A percentile compares a stretch with the other conserved stretches of the same genome.
phyloP scores from a whole-genome alignment of 2,113 vertebrate species.

The Herpailurus yagouaroundi region DNA sequence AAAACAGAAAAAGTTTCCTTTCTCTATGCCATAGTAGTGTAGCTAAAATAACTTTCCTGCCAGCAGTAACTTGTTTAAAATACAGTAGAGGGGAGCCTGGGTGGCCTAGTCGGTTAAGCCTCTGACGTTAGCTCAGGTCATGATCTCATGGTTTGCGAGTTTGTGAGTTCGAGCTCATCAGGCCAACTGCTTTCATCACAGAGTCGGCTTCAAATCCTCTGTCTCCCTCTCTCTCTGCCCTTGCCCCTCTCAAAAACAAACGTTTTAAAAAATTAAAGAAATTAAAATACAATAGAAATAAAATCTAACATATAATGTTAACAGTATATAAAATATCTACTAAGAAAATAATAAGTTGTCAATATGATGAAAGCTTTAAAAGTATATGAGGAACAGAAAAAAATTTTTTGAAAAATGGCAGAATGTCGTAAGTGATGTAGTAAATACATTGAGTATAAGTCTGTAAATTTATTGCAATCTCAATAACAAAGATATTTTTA shows the following conservation, averaged over 20 bases:
- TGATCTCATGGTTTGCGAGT: no score
- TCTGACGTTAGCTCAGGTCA: no score
- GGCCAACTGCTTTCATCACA: no score
- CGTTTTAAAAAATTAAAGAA: no score
- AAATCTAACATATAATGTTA: not conserved
- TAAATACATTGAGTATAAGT: not conserved
- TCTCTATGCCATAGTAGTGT: not conserved
- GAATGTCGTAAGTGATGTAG: not conserved
- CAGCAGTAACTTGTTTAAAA: not conserved
- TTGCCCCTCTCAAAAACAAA: no score
- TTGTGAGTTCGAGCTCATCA: no score
- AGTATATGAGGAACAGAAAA: not conserved
- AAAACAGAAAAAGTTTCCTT: not conserved
- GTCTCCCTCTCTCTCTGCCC: no score
- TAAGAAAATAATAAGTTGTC: not conserved
- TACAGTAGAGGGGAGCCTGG: not conserved
- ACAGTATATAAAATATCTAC: not conserved
- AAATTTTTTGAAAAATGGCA: not conserved
- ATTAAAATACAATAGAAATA: slow-evolving; percentile 4
- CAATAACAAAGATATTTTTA: not conserved
- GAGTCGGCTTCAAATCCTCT: no score
- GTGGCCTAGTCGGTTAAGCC: no score
- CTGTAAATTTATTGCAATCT: not conserved
- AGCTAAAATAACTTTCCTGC: not conserved
- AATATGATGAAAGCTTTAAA: not conserved